These are phyloP conservation scores for Heteronetta atricapilla DNA, from an alignment of 2,113 vertebrate species.

Conservation along the genomic window DNA sequence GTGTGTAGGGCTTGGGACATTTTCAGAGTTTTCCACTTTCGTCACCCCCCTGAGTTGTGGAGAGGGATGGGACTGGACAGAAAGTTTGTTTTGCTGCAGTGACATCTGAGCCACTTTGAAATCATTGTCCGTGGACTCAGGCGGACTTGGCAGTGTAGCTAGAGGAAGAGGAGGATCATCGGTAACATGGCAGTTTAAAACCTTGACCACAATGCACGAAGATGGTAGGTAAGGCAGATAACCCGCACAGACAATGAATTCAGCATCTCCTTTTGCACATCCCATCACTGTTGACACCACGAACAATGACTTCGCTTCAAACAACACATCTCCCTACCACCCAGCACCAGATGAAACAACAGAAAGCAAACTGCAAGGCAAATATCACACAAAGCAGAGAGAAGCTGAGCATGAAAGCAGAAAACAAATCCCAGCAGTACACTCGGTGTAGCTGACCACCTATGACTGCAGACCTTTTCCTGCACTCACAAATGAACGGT, in stretches of 20 bases:
- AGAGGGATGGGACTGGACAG: constrained; percentile 78
- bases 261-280: not conserved
- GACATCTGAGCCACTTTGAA: constrained; percentile 74
- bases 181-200: not conserved
- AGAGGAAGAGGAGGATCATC: not conserved
- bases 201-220: fast-evolving
- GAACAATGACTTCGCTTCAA: not conserved
- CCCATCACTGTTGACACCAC: not conserved
- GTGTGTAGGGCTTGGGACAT: constrained; percentile 94
- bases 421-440: not conserved
- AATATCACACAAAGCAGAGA: not conserved
- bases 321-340: not conserved
- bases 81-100: constrained; percentile 75
- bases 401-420: not conserved
- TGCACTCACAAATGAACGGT: not conserved
- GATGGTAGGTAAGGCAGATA: not conserved
- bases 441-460: not conserved
- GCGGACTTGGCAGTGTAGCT: constrained; percentile 68
- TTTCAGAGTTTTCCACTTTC: constrained; percentile 90
- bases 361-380: not conserved
- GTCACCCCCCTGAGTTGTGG: constrained; percentile 90
- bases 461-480: not conserved
- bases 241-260: not conserved
- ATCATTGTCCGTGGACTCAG: constrained; percentile 77
- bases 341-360: not conserved